These are phyloP conservation scores for Doris montereyensis DNA, from an alignment of 2,888 invertebrate genomes.

Conservation along the genomic window DNA sequence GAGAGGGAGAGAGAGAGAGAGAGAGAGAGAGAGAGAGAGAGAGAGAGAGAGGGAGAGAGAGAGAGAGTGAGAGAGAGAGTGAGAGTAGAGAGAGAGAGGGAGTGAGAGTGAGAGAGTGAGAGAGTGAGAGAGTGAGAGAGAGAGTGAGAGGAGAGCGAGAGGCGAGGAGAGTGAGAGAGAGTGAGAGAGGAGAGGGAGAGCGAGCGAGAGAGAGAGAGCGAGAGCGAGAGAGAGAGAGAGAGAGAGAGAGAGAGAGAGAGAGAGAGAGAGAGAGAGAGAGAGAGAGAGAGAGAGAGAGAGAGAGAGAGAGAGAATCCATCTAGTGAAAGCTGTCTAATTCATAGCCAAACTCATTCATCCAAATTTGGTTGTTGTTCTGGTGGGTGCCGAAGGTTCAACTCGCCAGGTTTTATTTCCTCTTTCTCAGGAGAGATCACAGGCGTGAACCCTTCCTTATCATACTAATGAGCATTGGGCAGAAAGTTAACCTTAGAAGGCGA, in stretches of 20 bases:
- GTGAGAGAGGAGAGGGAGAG: background rate
- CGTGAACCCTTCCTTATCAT: no score
- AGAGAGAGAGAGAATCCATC: background rate
- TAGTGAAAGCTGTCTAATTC: no score
- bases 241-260: background rate
- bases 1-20: background rate
- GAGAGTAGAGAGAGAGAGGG: background rate
- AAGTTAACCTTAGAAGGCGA: no score
- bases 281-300: background rate
- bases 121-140: slow-evolving; percentile 3
- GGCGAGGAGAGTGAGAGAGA: background rate
- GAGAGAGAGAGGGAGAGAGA: slow-evolving; percentile 29
- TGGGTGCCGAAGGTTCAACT: no score
- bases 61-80: slow-evolving; percentile 6
- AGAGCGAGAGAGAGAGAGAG: background rate
- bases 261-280: background rate
- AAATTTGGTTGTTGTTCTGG: no score
- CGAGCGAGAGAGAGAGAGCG: background rate
- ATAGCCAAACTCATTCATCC: no score
- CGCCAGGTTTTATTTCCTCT: no score
- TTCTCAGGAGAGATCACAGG: no score
- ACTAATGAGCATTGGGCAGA: no score
- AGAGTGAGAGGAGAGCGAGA: background rate
- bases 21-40: slow-evolving; percentile 32
- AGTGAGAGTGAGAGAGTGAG: background rate